phyloP scores from a whole-genome alignment of 2,113 vertebrate species.

The Rhadina sibilatrix region DNA sequence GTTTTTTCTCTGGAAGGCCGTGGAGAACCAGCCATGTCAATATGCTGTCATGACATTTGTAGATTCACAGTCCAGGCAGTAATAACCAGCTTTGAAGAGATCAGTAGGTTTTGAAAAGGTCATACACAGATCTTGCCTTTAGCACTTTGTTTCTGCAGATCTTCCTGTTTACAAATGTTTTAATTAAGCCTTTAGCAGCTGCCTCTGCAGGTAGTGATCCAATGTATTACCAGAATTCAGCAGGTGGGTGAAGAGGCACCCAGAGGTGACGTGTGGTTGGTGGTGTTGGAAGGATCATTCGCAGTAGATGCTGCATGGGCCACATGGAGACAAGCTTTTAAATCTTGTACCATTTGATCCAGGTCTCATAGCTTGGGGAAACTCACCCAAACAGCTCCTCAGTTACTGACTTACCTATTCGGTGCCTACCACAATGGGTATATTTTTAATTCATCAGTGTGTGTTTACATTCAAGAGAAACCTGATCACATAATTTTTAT shows the following conservation, averaged over 20 bases:
- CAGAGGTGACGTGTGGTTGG: rapidly evolving
- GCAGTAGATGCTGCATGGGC: no score
- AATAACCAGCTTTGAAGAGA: slow-evolving; percentile 24
- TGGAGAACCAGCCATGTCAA: neutral
- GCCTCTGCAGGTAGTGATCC: neutral
- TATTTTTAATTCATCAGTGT: neutral
- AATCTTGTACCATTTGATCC: neutral
- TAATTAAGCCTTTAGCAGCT: slow-evolving; percentile 22
- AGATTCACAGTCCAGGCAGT: neutral
- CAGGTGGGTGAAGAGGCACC: neutral
- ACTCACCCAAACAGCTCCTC: neutral
- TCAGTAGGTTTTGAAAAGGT: slow-evolving; percentile 30
- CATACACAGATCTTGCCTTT: neutral
- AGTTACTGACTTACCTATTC: neutral
- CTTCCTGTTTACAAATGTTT: slow-evolving; percentile 11
- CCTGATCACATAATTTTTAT: neutral
- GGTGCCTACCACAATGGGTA: neutral
- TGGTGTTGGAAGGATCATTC: neutral
- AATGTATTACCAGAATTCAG: neutral
- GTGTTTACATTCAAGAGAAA: neutral
- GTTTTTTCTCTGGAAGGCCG: neutral
- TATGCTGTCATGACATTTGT: neutral
- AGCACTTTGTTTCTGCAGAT: neutral
- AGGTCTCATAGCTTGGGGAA: neutral
- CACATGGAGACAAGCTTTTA: rapidly evolving